phyloP scores from a whole-genome alignment of 2,888 invertebrate species.

The Drosophila sordidapex region DNA sequence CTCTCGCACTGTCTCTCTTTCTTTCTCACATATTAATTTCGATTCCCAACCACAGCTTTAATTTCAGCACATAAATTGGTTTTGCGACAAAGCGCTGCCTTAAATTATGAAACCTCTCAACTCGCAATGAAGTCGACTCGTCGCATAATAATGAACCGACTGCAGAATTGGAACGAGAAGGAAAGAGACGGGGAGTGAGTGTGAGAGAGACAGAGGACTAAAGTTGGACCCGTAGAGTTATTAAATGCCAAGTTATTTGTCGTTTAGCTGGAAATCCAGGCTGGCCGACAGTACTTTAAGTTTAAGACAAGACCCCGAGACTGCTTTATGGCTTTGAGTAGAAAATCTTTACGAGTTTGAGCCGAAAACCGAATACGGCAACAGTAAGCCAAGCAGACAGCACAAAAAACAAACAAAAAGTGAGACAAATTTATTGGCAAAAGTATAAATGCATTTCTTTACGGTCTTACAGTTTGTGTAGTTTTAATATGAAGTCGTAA shows the following conservation, averaged over 20 bases:
- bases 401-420: slow-evolving; percentile 26
- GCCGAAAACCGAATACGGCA: neutral
- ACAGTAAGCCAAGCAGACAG: neutral
- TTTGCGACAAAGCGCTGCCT: slow-evolving; percentile 64
- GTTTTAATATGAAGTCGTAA: slow-evolving; percentile 74
- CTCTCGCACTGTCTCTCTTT: no score
- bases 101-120: slow-evolving; percentile 59
- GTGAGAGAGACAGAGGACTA: slow-evolving; percentile 4
- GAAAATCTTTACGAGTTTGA: slow-evolving; percentile 74
- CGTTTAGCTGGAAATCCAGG: slow-evolving; percentile 78
- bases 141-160: slow-evolving; percentile 66
- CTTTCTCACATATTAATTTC: neutral
- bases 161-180: slow-evolving; percentile 4
- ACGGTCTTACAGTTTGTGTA: slow-evolving; percentile 45
- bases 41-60: slow-evolving; percentile 50
- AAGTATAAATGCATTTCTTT: slow-evolving; percentile 65
- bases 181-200: neutral
- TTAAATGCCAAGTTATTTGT: slow-evolving; percentile 81
- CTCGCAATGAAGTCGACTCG: slow-evolving; percentile 55
- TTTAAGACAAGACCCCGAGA: slow-evolving; percentile 65
- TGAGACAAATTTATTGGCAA: slow-evolving; percentile 75
- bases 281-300: slow-evolving; percentile 64
- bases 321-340: slow-evolving; percentile 77
- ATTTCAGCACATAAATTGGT: slow-evolving; percentile 73
- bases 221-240: slow-evolving; percentile 63